Evolutionary conservation across 2,888 invertebrate genomes (phyloP).

Genomic region (Orthosia incerta): DNA sequence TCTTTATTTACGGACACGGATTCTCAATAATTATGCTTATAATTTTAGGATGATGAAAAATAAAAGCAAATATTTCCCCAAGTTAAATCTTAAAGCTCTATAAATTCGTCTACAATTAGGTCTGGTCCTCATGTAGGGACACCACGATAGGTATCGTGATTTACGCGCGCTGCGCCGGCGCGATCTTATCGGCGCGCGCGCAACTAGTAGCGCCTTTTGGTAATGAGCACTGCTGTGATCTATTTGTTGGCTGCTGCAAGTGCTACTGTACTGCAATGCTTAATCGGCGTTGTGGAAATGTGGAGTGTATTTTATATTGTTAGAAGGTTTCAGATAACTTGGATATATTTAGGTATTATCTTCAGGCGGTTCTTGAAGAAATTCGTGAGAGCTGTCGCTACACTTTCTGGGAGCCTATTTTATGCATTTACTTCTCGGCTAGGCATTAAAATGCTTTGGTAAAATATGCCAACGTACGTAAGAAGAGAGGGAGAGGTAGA

Average conservation of each 20-base stretch:
- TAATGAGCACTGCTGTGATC: slow-evolving; percentile 78
- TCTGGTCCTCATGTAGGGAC: slow-evolving; percentile 80
- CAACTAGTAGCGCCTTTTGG: slow-evolving; percentile 74
- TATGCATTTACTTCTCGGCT: no score
- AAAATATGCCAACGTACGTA: no score
- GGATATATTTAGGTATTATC: no score
- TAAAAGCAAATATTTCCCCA: slow-evolving; percentile 15
- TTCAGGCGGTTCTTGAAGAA: no score
- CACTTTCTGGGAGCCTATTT: no score
- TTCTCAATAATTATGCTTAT: no score
- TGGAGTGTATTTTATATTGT: slow-evolving; percentile 21
- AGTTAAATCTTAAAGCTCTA: slow-evolving; percentile 56
- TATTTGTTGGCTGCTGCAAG: slow-evolving; percentile 64
- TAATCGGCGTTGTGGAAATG: slow-evolving; percentile 49
- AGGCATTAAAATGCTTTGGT: no score
- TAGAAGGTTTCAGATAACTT: background rate
- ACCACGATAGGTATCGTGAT: slow-evolving; percentile 84
- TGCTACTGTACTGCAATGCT: slow-evolving; percentile 61
- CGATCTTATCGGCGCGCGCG: slow-evolving; percentile 77
- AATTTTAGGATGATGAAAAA: no score
- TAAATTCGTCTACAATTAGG: slow-evolving; percentile 82
- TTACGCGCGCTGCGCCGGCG: slow-evolving; percentile 76
- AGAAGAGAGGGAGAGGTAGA: no score
- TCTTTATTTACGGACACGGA: slow-evolving; percentile 76
- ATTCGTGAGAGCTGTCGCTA: no score